Base-by-base conservation (phyloP, 2,113 vertebrate genomes). In the Natator depressus region DNA sequence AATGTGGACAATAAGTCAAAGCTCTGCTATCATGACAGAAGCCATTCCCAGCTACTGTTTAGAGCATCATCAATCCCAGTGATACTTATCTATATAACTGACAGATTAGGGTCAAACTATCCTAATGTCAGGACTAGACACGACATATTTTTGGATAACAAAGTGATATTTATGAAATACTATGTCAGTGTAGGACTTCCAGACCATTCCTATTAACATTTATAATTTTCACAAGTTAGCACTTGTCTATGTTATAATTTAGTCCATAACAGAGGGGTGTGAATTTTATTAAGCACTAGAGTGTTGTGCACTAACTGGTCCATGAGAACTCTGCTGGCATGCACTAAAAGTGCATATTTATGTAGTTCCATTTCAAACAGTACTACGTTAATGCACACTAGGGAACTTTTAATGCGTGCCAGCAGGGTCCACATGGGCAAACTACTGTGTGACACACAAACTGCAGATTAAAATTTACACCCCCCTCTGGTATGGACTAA, bases 1-100 rank as follows among this genome's bases (percentile, higher is more conserved):
- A 24, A 57, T n/a, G 85, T 75, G 65, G 94, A 89, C 80, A 89
- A 87, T 96, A 94, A 95, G 42, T 93, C 89, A 95, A 95, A 91
- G 83, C 57, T 93, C 46, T 1, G 1, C 19, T 89, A 83, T 54
- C 80, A 89, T 95, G 62, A 96, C 50, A 91, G 88, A 92, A 96
- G 85, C 94, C 90, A 93, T 93, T 81, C 59, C 54, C 57, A 0
- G 0, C 57, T 79, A 42, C 10, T 89, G 29, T 50, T 92, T 89
- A 93, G 22, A 89, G 49, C 38, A 82, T 57, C 88, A 88, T n/a
- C 85, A 84, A 91, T 38, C 85, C 11, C 51, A 89, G 86, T 72
- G 91, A 88, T 24, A 31, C 2, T 89, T 1, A 90, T 80, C 35
- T 84, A 89, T 84, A 85, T 92, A 93, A 94, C n/a, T 85, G 54